Conservation (phyloP, 2,113 vertebrate species). For the Stegostoma tigrinum region DNA sequence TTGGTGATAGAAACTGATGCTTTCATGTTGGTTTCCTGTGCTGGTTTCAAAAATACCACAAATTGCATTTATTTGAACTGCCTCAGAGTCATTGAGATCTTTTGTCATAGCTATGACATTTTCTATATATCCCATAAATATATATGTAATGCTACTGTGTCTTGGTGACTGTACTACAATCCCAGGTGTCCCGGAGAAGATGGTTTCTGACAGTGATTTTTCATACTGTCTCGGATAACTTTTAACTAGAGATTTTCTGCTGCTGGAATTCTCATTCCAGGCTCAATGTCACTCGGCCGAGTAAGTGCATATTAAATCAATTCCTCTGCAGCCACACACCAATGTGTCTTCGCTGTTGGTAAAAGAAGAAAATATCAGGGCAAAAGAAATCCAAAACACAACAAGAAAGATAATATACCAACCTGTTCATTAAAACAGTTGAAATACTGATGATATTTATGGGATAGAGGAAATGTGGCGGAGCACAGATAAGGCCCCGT, state of each 20-base stretch:
- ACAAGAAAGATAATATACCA: not conserved
- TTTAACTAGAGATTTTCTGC: not conserved
- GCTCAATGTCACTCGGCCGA: not conserved
- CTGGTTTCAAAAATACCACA: not conserved
- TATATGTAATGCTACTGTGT: not conserved
- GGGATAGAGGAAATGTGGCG: not conserved
- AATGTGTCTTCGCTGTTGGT: not conserved
- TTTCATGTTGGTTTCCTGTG: not conserved
- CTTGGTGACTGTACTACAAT: not conserved
- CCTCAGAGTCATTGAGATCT: not conserved
- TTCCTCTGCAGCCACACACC: not conserved
- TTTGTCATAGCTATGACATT: not conserved
- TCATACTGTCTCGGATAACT: not conserved
- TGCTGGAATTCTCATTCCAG: not conserved
- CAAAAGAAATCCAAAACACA: not conserved
- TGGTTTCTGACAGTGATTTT: not conserved
- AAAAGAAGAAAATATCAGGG: not conserved
- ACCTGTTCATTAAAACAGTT: not conserved
- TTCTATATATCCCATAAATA: not conserved
- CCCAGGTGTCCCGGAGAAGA: not conserved
- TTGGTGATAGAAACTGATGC: not conserved
- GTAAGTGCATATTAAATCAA: constrained; percentile 1
- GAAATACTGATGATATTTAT: not conserved
- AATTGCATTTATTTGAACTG: not conserved
- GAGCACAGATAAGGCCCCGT: not conserved